Evolutionary conservation across 2,113 vertebrate genomes (phyloP).

Genomic region (Poecile atricapillus): DNA sequence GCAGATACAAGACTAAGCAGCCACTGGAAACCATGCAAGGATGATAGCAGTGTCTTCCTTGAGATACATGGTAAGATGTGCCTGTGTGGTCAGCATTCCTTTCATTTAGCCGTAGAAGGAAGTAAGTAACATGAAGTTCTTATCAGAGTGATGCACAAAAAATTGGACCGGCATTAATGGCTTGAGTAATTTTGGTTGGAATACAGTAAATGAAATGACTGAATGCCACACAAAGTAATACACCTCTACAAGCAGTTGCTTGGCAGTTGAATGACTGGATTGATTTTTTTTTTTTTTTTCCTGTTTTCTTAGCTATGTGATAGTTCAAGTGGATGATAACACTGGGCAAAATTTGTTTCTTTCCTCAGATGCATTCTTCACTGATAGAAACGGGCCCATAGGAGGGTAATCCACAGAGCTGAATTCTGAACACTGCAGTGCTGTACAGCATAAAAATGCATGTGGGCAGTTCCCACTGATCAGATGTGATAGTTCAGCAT

Average conservation of each 20-base stretch:
- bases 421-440: not conserved
- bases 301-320: not conserved
- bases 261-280: not conserved
- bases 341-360: not conserved
- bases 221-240: not conserved
- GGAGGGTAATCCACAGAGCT: not conserved
- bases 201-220: not conserved
- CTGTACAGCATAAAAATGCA: not conserved
- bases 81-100: not conserved
- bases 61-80: not conserved
- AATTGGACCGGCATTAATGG: not conserved
- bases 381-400: not conserved
- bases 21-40: not conserved
- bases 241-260: not conserved
- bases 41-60: not conserved
- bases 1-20: not conserved
- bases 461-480: not conserved
- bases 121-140: not conserved
- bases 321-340: not conserved
- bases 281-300: not conserved
- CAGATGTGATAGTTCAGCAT: not conserved
- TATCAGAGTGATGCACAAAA: not conserved
- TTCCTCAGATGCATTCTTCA: not conserved
- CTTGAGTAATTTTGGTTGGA: not conserved
- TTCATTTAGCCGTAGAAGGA: not conserved